A percentile compares a stretch with the other conserved stretches of the same genome.
Conservation (phyloP, 1,140 invertebrate species). For the Aphis craccivora region DNA sequence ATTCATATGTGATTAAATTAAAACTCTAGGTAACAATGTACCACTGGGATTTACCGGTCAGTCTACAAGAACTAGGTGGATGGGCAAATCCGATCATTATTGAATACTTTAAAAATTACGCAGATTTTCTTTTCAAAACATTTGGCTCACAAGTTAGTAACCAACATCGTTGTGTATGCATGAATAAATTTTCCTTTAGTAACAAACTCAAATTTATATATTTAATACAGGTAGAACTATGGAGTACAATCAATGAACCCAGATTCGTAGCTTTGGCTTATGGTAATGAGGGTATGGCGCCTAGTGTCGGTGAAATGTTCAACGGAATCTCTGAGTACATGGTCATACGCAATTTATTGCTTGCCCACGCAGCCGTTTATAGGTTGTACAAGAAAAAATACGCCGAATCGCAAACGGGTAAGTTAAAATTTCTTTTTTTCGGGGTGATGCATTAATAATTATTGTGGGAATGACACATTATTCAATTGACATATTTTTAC, state of each 20-base stretch:
- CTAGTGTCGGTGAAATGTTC: background rate
- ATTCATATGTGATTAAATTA: too few relatives aligned
- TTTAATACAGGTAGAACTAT: background rate
- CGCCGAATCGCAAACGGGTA: background rate
- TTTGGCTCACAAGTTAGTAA: background rate
- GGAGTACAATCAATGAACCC: background rate
- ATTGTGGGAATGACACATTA: background rate
- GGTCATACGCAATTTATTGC: background rate
- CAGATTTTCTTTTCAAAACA: background rate
- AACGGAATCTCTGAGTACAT: background rate
- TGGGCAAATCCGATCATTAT: background rate
- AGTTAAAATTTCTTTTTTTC: background rate
- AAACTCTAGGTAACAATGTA: background rate
- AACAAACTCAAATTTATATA: background rate
- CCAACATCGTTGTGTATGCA: background rate
- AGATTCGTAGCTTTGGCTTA: background rate
- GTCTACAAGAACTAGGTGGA: background rate
- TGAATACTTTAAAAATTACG: background rate
- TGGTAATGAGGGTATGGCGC: background rate
- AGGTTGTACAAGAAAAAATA: background rate
- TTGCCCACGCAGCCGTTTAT: background rate
- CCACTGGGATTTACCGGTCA: background rate
- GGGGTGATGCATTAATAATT: background rate
- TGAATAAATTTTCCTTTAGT: background rate
- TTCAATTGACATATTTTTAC: background rate